Evolutionary conservation across 35 echinoderm and acorn worm genomes (phyloP).

Genomic region (Chiridota heheva): DNA sequence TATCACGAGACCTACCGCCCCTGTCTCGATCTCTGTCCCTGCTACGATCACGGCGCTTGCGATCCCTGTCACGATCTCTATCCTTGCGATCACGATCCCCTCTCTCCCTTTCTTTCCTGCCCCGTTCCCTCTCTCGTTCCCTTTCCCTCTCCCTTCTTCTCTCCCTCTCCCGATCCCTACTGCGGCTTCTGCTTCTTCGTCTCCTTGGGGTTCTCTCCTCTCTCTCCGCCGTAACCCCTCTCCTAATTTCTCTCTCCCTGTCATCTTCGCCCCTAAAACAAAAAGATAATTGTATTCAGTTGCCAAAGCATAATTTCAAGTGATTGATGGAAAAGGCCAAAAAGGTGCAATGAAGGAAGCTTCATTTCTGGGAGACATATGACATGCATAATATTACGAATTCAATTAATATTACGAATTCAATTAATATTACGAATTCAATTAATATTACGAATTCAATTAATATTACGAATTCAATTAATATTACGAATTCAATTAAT

Average conservation of each 20-base stretch:
- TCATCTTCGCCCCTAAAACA: conserved; percentile 32
- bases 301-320: not conserved
- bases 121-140: conserved; percentile 13
- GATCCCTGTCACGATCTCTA: conserved; percentile 29
- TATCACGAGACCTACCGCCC: not conserved
- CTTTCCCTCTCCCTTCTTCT: conserved; percentile 24
- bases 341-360: not conserved
- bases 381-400: too few species aligned
- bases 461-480: too few species aligned
- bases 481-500: too few species aligned
- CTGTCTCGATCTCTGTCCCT: conserved; percentile 32
- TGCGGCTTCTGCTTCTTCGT: conserved; percentile 13
- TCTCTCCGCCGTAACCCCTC: not conserved
- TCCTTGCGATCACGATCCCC: conserved; percentile 19
- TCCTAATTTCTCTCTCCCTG: conserved; percentile 11
- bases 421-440: too few species aligned
- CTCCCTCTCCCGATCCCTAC: conserved; percentile 29
- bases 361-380: not conserved
- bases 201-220: conserved; percentile 1
- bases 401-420: too few species aligned
- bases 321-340: not conserved
- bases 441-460: too few species aligned
- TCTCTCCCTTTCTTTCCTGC: conserved; percentile 4
- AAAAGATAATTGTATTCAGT: not conserved
- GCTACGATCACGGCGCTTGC: conserved; percentile 12